These are phyloP conservation scores for Yponomeuta cagnagella DNA, from an alignment of 2,888 invertebrate genomes.

Conservation along the genomic window DNA sequence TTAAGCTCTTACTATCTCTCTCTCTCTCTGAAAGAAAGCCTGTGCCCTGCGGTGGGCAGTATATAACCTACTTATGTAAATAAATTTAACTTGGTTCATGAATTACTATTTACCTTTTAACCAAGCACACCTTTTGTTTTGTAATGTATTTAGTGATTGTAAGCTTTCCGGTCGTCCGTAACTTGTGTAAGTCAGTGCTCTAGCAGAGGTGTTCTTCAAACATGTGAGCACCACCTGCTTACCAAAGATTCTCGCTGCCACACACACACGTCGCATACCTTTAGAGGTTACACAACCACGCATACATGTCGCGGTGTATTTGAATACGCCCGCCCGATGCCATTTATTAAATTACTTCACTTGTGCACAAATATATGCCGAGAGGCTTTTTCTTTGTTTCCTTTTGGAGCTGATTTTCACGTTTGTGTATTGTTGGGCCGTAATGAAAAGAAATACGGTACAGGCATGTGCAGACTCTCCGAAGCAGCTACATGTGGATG, in stretches of 20 bases:
- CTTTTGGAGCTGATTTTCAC: slow-evolving; percentile 7
- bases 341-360: slow-evolving; percentile 54
- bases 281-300: not conserved
- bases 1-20: too few relatives aligned
- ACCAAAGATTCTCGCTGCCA: slow-evolving; percentile 20
- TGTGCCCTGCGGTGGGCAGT: too few relatives aligned
- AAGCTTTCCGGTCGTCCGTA: not conserved
- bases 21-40: too few relatives aligned
- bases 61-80: too few relatives aligned
- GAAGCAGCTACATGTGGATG: too few relatives aligned
- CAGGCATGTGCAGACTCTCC: not conserved
- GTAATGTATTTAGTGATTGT: not conserved
- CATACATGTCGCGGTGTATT: not conserved
- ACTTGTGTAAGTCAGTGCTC: not conserved
- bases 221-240: slow-evolving; percentile 25
- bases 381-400: slow-evolving; percentile 30
- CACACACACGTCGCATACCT: not conserved
- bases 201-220: slow-evolving; percentile 25
- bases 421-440: not conserved
- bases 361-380: slow-evolving; percentile 32
- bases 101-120: not conserved
- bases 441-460: slow-evolving; percentile 13
- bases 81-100: not conserved
- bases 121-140: not conserved
- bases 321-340: slow-evolving; percentile 19